Conservation (phyloP, 1,140 invertebrate genomes). For the Capitella teleta region DNA sequence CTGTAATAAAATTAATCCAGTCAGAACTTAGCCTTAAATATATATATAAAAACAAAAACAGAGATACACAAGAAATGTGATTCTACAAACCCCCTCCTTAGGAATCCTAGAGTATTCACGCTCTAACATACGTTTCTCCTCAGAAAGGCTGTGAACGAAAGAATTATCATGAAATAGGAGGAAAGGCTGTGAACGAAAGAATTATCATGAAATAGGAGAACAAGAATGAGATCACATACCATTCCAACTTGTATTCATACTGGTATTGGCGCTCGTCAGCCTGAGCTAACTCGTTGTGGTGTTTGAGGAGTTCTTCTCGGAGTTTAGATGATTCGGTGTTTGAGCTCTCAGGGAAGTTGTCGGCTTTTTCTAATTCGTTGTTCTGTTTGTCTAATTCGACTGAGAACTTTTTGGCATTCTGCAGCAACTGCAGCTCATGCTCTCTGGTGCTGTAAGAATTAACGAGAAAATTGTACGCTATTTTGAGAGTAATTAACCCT, state of each 20-base stretch:
- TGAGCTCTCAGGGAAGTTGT: conserved; percentile 38
- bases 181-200: background rate
- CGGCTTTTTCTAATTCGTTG: conserved; percentile 32
- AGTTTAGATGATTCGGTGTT: conserved; percentile 36
- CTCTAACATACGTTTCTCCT: conserved; percentile 38
- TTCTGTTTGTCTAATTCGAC: conserved; percentile 28
- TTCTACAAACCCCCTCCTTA: conserved; percentile 31
- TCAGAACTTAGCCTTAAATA: background rate
- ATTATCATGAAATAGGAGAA: background rate
- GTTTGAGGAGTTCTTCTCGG: conserved; percentile 23
- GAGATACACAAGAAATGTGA: background rate
- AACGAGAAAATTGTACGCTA: no score
- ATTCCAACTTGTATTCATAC: conserved; percentile 37
- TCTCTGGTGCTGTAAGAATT: conserved; percentile 30
- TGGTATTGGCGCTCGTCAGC: conserved; percentile 37
- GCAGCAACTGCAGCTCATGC: conserved; percentile 27
- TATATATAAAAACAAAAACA: background rate
- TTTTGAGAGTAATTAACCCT: no score
- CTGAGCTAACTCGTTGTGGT: conserved; percentile 34
- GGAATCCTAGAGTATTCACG: conserved; percentile 37
- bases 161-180: background rate
- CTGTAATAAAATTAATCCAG: background rate
- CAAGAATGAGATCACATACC: conserved; percentile 17
- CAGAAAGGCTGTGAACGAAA: conserved; percentile 27
- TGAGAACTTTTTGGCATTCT: conserved; percentile 28